Conservation (phyloP, 2,888 invertebrate genomes). For the Argyresthia albistria region DNA sequence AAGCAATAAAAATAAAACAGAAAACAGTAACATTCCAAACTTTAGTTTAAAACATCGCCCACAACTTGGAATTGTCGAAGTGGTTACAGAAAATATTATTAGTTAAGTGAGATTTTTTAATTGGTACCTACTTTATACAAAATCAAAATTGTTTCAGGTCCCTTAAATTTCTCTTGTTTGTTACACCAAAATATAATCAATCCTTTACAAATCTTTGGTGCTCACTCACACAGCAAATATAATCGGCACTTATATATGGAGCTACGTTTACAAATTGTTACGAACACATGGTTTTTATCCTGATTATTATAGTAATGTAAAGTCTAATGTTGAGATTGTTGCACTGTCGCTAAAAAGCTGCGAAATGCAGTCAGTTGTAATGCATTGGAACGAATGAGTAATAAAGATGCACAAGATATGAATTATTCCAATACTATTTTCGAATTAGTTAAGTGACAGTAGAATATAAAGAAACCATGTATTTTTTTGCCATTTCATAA, state of each 20-base stretch:
- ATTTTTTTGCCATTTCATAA: too few species aligned
- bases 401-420: too few species aligned
- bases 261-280: constrained; percentile 41
- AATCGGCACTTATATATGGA: constrained; percentile 51
- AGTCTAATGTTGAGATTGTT: constrained; percentile 66
- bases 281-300: constrained; percentile 56
- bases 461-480: too few species aligned
- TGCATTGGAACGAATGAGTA: too few species aligned
- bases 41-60: not conserved
- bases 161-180: constrained; percentile 68
- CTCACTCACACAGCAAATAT: constrained; percentile 58
- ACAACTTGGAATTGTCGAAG: constrained; percentile 28
- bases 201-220: constrained; percentile 70
- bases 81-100: constrained; percentile 23
- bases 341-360: constrained; percentile 60
- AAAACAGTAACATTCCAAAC: not conserved
- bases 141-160: constrained; percentile 67
- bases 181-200: constrained; percentile 63
- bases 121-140: constrained; percentile 64
- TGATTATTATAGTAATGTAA: constrained; percentile 23
- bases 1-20: not conserved
- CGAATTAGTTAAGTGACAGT: too few species aligned
- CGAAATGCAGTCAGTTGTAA: constrained; percentile 53
- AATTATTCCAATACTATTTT: too few species aligned
- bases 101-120: constrained; percentile 64